Percentiles rank a stretch among this genome's conserved stretches.
Conservation (phyloP, 2,888 invertebrate genomes). For the Agrilus biguttatus region DNA sequence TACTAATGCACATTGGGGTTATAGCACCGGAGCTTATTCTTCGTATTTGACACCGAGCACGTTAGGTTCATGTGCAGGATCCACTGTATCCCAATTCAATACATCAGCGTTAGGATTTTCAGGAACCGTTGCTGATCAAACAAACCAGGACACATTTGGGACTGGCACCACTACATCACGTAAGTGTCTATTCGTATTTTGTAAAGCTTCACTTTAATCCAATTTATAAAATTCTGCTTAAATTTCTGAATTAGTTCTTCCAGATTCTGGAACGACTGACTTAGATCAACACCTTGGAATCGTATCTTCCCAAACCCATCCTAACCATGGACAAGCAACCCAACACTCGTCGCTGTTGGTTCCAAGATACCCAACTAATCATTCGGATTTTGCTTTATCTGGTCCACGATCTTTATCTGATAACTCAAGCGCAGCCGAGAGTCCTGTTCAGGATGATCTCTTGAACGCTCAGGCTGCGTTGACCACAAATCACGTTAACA, state of each 20-base stretch:
- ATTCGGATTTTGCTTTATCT: conserved; percentile 48
- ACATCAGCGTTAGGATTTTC: conserved; percentile 60
- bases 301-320: conserved; percentile 42
- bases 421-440: conserved; percentile 70
- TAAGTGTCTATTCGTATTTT: conserved; percentile 16
- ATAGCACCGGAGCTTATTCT: conserved; percentile 74
- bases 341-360: conserved; percentile 41
- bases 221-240: background rate
- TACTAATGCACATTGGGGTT: conserved; percentile 80
- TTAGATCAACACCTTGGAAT: conserved; percentile 56
- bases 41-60: conserved; percentile 61
- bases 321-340: conserved; percentile 32
- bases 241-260: conserved; percentile 44
- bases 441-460: conserved; percentile 67
- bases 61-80: conserved; percentile 61
- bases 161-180: conserved; percentile 26
- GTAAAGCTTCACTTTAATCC: background rate
- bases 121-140: conserved; percentile 52
- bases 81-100: conserved; percentile 54
- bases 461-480: conserved; percentile 50
- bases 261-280: conserved; percentile 63
- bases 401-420: conserved; percentile 68
- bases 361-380: conserved; percentile 49
- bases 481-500: conserved; percentile 37
- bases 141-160: conserved; percentile 33